These are phyloP conservation scores for Pyrgilauda ruficollis DNA, from an alignment of 2,113 vertebrate species.

Conservation along the genomic window DNA sequence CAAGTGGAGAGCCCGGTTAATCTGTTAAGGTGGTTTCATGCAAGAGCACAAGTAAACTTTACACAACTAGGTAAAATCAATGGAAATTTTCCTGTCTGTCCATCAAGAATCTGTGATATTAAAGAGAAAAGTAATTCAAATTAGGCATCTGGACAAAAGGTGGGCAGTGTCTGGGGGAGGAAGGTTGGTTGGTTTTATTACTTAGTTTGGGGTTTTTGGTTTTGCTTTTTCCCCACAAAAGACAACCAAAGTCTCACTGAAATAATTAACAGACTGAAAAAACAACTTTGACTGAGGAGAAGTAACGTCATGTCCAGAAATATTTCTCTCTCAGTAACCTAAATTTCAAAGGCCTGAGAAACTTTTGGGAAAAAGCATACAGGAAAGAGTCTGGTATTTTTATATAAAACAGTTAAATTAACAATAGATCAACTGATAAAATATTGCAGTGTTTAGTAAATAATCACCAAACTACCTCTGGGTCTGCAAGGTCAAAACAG, in stretches of 20 bases:
- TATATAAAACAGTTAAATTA: background rate
- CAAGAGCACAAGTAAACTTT: background rate
- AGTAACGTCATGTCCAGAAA: background rate
- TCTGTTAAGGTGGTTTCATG: background rate
- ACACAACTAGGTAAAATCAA: background rate
- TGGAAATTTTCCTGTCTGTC: background rate
- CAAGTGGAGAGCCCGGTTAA: background rate
- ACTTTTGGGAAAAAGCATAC: background rate
- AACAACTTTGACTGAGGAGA: background rate
- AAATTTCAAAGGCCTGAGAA: background rate
- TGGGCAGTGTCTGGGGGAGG: accelerated
- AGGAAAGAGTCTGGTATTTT: background rate
- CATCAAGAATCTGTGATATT: background rate
- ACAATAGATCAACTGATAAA: background rate
- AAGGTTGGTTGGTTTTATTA: accelerated
- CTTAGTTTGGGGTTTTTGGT: accelerated
- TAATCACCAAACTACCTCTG: background rate
- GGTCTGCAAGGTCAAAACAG: background rate
- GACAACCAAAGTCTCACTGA: background rate
- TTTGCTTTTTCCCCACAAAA: background rate
- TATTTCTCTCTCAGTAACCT: background rate
- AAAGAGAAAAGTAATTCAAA: background rate
- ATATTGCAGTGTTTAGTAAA: background rate
- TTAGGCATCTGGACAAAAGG: background rate
- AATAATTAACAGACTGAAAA: background rate